These are phyloP conservation scores for Drosophila equinoxialis DNA, from an alignment of 1,140 invertebrate species.

Conservation along the genomic window DNA sequence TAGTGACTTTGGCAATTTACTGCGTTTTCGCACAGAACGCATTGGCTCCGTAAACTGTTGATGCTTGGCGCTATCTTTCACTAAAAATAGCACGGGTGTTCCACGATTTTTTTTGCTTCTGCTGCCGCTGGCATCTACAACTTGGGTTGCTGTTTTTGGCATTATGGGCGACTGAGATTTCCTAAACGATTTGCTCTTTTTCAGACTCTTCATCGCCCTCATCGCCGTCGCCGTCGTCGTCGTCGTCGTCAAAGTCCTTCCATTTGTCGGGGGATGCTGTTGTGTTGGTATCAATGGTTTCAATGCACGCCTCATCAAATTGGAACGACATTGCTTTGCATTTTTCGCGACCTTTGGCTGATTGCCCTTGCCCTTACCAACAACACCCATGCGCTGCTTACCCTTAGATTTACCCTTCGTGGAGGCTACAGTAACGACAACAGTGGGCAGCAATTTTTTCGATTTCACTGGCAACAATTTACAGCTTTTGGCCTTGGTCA, in stretches of 20 bases:
- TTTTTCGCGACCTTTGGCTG: background rate
- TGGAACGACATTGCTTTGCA: background rate
- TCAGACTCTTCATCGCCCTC: background rate
- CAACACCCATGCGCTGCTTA: background rate
- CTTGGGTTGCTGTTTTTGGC: background rate
- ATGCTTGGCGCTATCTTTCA: background rate
- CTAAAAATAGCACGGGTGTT: conserved; percentile 33
- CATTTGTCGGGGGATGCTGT: background rate
- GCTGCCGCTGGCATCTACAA: conserved; percentile 6
- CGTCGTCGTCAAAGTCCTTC: background rate
- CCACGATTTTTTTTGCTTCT: background rate
- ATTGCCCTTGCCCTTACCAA: background rate
- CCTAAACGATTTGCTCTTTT: background rate
- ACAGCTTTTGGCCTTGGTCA: conserved; percentile 20
- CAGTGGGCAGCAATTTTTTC: conserved; percentile 12
- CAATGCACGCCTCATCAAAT: background rate
- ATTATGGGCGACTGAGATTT: background rate
- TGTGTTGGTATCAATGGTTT: background rate
- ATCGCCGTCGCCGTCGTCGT: background rate
- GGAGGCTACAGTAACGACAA: background rate
- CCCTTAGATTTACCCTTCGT: background rate
- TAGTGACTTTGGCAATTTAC: background rate
- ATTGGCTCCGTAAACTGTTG: background rate
- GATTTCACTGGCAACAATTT: conserved; percentile 5
- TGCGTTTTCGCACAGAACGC: background rate